phyloP scores from a whole-genome alignment of 1,140 invertebrate genomes.

The Calephelis nemesis region DNA sequence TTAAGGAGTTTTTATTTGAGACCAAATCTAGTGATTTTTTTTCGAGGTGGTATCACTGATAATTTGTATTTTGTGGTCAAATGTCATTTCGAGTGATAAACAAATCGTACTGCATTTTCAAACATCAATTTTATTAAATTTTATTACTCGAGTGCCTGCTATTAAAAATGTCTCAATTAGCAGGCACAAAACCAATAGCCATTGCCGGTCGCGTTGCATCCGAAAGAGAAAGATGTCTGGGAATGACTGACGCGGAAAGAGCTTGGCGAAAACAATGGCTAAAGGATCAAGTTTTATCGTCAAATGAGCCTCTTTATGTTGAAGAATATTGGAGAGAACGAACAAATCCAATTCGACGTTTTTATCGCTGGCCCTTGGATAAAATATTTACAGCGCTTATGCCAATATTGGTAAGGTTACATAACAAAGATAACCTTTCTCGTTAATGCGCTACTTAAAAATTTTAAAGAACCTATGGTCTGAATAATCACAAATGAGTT shows the following conservation, averaged over 20 bases:
- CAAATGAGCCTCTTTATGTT: slow-evolving; percentile 85
- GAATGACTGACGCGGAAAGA: slow-evolving; percentile 91
- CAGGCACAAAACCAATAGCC: slow-evolving; percentile 81
- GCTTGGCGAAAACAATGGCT: slow-evolving; percentile 90
- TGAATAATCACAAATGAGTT: too few relatives aligned
- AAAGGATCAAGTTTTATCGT: slow-evolving; percentile 88
- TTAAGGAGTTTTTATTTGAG: too few relatives aligned
- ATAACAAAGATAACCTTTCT: slow-evolving; percentile 53
- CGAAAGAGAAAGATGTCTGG: slow-evolving; percentile 88
- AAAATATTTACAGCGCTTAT: slow-evolving; percentile 78
- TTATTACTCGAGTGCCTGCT: not conserved
- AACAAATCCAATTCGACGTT: slow-evolving; percentile 88
- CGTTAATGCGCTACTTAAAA: too few relatives aligned
- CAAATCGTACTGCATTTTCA: too few relatives aligned
- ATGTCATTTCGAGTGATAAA: too few relatives aligned
- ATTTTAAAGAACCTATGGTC: too few relatives aligned
- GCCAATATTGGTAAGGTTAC: slow-evolving; percentile 80
- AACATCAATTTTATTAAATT: too few relatives aligned
- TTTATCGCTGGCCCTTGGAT: slow-evolving; percentile 87
- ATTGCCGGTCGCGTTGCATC: slow-evolving; percentile 86
- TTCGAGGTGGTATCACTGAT: too few relatives aligned
- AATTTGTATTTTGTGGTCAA: too few relatives aligned
- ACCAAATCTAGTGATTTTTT: too few relatives aligned
- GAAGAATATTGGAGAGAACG: slow-evolving; percentile 84
- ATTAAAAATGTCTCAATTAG: slow-evolving; percentile 64